phyloP scores from a whole-genome alignment of 2,888 invertebrate genomes.

The Melanophora roralis region DNA sequence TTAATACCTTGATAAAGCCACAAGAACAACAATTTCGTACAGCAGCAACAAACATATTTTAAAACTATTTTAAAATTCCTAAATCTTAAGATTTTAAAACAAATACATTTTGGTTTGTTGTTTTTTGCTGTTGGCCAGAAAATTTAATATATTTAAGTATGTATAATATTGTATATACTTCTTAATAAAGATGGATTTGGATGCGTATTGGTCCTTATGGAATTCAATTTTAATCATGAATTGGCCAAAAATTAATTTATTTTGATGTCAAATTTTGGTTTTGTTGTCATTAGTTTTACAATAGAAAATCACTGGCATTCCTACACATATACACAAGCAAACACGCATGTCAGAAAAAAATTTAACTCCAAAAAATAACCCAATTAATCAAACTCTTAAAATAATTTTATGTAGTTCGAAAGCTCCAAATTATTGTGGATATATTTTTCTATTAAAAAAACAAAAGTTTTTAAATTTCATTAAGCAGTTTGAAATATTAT shows the following conservation, averaged over 20 bases:
- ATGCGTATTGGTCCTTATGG: conserved; percentile 33
- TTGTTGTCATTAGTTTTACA: conserved; percentile 57
- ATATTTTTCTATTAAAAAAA: too few relatives aligned
- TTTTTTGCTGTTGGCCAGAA: not conserved
- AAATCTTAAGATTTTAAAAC: conserved; percentile 15
- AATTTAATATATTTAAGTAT: not conserved
- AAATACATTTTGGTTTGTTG: conserved; percentile 13
- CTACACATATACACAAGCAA: not conserved
- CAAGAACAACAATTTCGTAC: too few relatives aligned
- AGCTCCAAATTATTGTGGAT: too few relatives aligned
- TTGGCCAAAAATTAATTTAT: conserved; percentile 65
- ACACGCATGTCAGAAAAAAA: not conserved
- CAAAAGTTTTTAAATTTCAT: too few relatives aligned
- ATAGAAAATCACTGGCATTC: conserved; percentile 5
- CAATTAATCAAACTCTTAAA: too few relatives aligned
- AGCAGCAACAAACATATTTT: not conserved
- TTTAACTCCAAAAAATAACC: too few relatives aligned
- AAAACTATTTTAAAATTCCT: not conserved
- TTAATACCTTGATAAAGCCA: not conserved
- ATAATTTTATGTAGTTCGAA: too few relatives aligned
- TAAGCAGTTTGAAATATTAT: too few relatives aligned
- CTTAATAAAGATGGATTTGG: not conserved
- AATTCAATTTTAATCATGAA: conserved; percentile 58
- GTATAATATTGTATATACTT: not conserved
- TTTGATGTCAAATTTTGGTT: conserved; percentile 61